Evolutionary conservation across 2,113 vertebrate genomes (phyloP), one percentile per base, ranked within the genome.

Genomic region (Cebus imitator): DNA sequence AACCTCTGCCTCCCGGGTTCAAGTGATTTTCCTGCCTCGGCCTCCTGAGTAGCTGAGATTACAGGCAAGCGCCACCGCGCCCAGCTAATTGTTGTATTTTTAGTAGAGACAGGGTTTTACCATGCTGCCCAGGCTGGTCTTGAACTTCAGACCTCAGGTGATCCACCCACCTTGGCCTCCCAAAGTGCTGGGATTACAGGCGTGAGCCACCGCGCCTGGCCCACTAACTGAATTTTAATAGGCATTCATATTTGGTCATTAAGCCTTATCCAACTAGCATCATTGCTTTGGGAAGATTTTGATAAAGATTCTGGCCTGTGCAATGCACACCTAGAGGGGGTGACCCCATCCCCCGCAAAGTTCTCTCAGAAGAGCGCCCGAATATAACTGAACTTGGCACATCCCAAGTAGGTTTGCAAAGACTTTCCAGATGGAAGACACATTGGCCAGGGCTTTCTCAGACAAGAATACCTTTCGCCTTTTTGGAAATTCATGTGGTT

Each of bases 351-450:
- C 12, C 73, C 85, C 21, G 64, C 40, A 37, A 76, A 81, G 73
- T 6, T 50, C 55, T 92, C 75, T 91, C 37, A 0, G 50, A 87
- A 70, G 1, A 72, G 80, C 5, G 75, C 68, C n/a, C 14, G 23
- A 50, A 81, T 8, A 52, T 20, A 81, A 73, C 27, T 20, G 84
- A 55, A 55, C 96, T 68, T 40, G 89, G 95, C 91, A 27, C 2
- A 7, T 21, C 85, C 61, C 20, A 11, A 17, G 76, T 32, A 68
- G 70, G 64, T 73, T 50, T 94, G 94, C 64, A 66, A 52, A 90
- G 89, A 84, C 75, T 76, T 87, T 84, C 55, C 91, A 97, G 92
- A 90, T 70, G 91, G 93, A 86, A 93, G 93, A 90, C 58, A 12
- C 40, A 66, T 93, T 30, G 87, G 70, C 88, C 17, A 32, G 84